A percentile compares a stretch with the other conserved stretches of the same genome.
phyloP scores from a whole-genome alignment of 2,888 invertebrate genomes.

The Parnassius mnemosyne region DNA sequence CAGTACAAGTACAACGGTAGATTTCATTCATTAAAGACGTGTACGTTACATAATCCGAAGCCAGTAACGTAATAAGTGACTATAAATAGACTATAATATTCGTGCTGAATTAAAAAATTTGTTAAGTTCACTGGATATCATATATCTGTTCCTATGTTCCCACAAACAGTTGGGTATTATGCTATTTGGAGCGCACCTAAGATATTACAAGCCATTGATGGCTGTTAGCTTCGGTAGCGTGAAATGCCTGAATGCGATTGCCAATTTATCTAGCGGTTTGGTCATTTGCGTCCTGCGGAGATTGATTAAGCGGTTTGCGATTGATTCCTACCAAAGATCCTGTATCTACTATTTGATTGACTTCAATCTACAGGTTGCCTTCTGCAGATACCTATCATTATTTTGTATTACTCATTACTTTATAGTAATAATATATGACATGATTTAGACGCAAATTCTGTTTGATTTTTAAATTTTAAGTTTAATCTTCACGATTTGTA shows the following conservation, averaged over 20 bases:
- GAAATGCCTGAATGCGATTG: conserved; percentile 27
- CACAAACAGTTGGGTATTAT: background rate
- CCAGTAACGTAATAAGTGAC: too few species aligned
- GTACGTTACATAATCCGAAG: too few species aligned
- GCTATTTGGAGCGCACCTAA: conserved; percentile 13
- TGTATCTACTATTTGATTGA: conserved; percentile 4
- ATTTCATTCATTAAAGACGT: too few species aligned
- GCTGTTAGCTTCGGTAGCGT: conserved; percentile 22
- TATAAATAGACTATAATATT: too few species aligned
- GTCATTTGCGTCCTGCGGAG: conserved; percentile 14
- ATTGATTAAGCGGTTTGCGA: conserved; percentile 17
- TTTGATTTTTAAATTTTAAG: too few species aligned
- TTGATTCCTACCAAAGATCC: background rate
- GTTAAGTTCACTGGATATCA: too few species aligned
- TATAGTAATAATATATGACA: too few species aligned
- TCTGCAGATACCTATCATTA: background rate
- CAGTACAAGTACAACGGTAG: too few species aligned
- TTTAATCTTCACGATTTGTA: too few species aligned
- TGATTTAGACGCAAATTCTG: too few species aligned
- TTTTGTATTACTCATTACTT: background rate
- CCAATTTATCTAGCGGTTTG: conserved; percentile 25
- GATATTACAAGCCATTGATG: conserved; percentile 24
- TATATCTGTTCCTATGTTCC: too few species aligned
- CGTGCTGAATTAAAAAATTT: too few species aligned
- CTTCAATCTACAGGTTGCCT: background rate